Evolutionary conservation across 2,888 invertebrate genomes (phyloP), one percentile per base, ranked within the genome.

Genomic region (Parapristionchus giblindavisi): DNA sequence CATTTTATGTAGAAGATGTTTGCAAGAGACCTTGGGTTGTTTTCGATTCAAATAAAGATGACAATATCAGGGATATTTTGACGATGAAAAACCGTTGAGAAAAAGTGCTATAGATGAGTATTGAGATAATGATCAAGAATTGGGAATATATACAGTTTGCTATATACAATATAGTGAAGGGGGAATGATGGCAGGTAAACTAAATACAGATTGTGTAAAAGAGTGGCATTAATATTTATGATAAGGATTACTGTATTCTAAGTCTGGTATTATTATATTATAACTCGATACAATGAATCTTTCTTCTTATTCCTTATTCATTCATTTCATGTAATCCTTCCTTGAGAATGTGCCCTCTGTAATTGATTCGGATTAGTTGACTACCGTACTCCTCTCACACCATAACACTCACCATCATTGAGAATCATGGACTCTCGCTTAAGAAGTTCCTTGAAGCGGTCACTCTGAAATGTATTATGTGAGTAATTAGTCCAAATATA

Each of bases 161-260:
- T 65, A 65, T 65, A 21, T 65, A 65, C 65, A 65, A 32, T 27
- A 6, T 4, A 43, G 48, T 36, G 48, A 27, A 29, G 65, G 65
- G 60, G 1, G 34, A 6, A 65, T 24, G 48, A 65, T 48, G 11
- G 11, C 11, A 21, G 21, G 65, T 29, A 48, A 48, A 65, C 65
- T 43, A 27, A 48, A 48, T 48, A n/a, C n/a, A n/a, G n/a, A n/a
- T n/a, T n/a, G n/a, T n/a, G n/a, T n/a, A n/a, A n/a, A n/a, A n/a
- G n/a, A n/a, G n/a, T n/a, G n/a, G n/a, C n/a, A n/a, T n/a, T n/a
- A n/a, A n/a, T n/a, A n/a, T n/a, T n/a, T n/a, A n/a, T n/a, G n/a
- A n/a, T n/a, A n/a, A n/a, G n/a, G n/a, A n/a, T n/a, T n/a, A n/a
- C n/a, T n/a, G n/a, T n/a, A n/a, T n/a, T n/a, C n/a, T n/a, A n/a